phyloP scores from a whole-genome alignment of 2,113 vertebrate species.

The Tauraco erythrolophus region DNA sequence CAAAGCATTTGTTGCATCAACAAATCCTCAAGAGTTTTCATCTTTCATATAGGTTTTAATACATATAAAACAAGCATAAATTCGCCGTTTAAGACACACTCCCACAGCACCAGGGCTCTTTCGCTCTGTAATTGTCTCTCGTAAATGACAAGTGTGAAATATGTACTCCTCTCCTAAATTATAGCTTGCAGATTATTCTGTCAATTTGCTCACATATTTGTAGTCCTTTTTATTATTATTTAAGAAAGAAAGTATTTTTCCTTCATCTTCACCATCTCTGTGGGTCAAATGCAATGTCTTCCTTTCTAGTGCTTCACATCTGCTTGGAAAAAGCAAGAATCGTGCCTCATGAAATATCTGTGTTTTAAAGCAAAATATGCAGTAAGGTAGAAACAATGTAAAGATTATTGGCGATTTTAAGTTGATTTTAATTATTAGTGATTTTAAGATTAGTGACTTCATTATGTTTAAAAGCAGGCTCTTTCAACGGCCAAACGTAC shows the following conservation, averaged over 20 bases:
- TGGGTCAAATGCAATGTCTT: background rate
- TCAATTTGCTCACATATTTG: background rate
- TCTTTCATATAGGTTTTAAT: background rate
- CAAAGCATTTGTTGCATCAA: constrained; percentile 17
- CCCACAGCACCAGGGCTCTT: background rate
- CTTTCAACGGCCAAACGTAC: background rate
- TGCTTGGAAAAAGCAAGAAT: background rate
- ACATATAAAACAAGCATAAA: background rate
- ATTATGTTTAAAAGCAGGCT: background rate
- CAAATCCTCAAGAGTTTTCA: background rate
- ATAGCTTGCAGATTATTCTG: background rate
- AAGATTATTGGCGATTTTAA: background rate
- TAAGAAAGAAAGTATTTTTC: background rate
- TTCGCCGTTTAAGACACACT: background rate
- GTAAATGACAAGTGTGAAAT: background rate
- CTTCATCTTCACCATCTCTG: background rate
- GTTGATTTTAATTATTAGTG: background rate
- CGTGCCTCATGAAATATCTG: rapidly evolving
- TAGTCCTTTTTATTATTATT: background rate
- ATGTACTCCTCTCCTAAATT: background rate
- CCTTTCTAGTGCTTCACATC: background rate
- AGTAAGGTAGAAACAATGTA: background rate
- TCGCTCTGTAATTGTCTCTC: background rate
- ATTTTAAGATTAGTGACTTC: background rate
- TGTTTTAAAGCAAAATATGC: background rate